phyloP scores from a whole-genome alignment of 2,888 invertebrate species.

The Chloroclysta siterata region DNA sequence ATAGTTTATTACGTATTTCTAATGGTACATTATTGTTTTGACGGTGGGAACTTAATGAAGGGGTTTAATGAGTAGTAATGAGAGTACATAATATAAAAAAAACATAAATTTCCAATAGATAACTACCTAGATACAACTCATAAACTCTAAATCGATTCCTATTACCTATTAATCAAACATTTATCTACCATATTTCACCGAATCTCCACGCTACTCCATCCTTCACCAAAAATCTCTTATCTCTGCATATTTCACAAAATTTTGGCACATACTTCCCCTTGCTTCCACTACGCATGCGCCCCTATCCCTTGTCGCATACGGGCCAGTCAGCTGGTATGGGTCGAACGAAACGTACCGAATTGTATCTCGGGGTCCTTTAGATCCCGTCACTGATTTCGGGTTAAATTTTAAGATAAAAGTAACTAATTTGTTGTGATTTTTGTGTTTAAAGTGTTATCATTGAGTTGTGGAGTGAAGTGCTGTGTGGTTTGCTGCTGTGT shows the following conservation, averaged over 20 bases:
- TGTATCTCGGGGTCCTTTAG: constrained; percentile 22
- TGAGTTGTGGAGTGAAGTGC: neutral
- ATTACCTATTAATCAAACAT: constrained; percentile 18
- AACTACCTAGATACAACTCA: too few species aligned
- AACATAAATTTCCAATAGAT: too few species aligned
- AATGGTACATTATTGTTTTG: too few species aligned
- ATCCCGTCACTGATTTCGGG: constrained; percentile 26
- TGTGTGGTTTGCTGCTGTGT: constrained; percentile 3
- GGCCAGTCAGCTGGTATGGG: constrained; percentile 69
- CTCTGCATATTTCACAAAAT: constrained; percentile 43
- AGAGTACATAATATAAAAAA: too few species aligned
- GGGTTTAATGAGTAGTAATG: too few species aligned
- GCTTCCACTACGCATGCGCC: constrained; percentile 60
- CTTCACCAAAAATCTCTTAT: constrained; percentile 35
- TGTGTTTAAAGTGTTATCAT: neutral
- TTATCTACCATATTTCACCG: constrained; percentile 18
- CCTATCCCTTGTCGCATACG: constrained; percentile 31
- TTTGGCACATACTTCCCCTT: constrained; percentile 34
- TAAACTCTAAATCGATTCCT: too few species aligned
- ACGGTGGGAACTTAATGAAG: too few species aligned
- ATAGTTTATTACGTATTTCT: too few species aligned
- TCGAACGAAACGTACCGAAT: constrained; percentile 20
- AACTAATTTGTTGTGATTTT: constrained; percentile 4
- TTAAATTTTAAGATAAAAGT: constrained; percentile 27
- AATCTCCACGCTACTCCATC: neutral